A percentile compares a stretch with the other conserved stretches of the same genome.
phyloP scores from a whole-genome alignment of 2,888 invertebrate species.

The Apoda limacodes region DNA sequence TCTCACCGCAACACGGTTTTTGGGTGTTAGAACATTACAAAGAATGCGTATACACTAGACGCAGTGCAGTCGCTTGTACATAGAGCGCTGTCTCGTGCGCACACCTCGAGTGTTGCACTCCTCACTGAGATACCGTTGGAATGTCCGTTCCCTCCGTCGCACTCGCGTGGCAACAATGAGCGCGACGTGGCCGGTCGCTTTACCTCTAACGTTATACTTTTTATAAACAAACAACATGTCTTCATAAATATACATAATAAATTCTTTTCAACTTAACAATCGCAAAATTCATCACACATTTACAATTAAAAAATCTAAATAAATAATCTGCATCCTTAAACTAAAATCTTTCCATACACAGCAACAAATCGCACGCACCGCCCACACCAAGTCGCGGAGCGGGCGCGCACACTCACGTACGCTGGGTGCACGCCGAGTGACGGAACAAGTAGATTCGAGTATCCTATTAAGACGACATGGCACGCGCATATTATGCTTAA shows the following conservation, averaged over 20 bases:
- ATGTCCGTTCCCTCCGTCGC: constrained; percentile 2
- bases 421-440: constrained; percentile 2
- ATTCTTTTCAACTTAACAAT: constrained; percentile 15
- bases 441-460: constrained; percentile 16
- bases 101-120: not conserved
- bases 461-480: constrained; percentile 3
- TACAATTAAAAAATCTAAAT: constrained; percentile 10
- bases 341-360: constrained; percentile 9
- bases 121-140: constrained; percentile 6
- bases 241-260: constrained; percentile 21
- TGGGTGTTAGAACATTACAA: not conserved
- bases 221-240: constrained; percentile 5
- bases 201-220: constrained; percentile 2
- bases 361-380: constrained; percentile 7
- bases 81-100: no score
- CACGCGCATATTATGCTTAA: no score
- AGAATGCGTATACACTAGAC: not conserved
- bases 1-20: constrained; percentile 5
- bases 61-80: not conserved
- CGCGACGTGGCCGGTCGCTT: constrained; percentile 6
- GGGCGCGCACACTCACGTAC: no score
- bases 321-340: constrained; percentile 13
- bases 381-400: not conserved
- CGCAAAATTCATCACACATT: constrained; percentile 16
- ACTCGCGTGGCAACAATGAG: constrained; percentile 4